Evolutionary conservation across 2,113 vertebrate species (phyloP), one percentile per base, ranked within the genome.

Genomic region (Rhea americana): DNA sequence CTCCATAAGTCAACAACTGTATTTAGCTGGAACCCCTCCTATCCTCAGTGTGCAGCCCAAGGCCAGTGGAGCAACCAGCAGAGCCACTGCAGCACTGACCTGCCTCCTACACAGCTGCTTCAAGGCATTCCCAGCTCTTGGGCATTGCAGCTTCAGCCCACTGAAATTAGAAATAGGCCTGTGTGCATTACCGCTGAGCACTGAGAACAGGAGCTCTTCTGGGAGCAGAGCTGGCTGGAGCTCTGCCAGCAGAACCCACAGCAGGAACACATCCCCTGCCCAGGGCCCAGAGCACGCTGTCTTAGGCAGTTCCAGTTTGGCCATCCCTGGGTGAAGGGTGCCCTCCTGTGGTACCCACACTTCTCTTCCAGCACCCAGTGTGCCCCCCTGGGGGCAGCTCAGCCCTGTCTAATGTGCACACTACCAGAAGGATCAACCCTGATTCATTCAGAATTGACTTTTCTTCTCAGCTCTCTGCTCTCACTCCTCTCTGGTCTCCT

Each of bases 341-440:
- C 26, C 50, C 78, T 39, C 25, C 51, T 2, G 1, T 0, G 0
- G 48, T 83, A 73, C 22, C 28, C 68, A 25, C 43, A 13, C 3
- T 7, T 3, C 65, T 51, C 25, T 26, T 5, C 0, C 50, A 18
- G 7, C 55, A 58, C 32, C 32, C 75, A 58, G 13, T 32, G 55
- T 15, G 7, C 30, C 55, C 25, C 25, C 21, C 4, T 10, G 12
- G n/a, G 30, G 43, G 83, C 19, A 2, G 10, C 21, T 26, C 1
- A 0, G 67, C 20, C 11, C 12, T 45, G n/a, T n/a, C 21, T 9
- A 35, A 41, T 24, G 43, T 45, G 18, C 24, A 43, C 14, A 5
- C 25, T 28, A 15, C 30, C 59, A 70, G 55, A 41, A 90, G n/a
- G 56, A 28, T 45, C 66, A 68, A 6, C 37, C 21, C 65, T 63